Evolutionary conservation across 2,888 invertebrate species (phyloP).

Genomic region (Philaethria dido): DNA sequence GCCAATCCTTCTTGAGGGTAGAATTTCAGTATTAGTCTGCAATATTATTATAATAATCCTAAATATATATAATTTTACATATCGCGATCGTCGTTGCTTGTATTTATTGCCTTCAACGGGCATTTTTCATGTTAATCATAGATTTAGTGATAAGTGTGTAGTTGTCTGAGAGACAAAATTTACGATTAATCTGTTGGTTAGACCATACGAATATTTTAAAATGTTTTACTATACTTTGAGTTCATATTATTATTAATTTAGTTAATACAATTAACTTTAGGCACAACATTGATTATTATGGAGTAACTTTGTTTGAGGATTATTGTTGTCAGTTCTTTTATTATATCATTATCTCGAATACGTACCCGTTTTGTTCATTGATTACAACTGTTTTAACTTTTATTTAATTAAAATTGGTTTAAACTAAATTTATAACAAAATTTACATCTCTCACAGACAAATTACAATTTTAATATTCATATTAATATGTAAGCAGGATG

Average conservation of each 20-base stretch:
- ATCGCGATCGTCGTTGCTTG: constrained; percentile 7
- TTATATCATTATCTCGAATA: constrained; percentile 10
- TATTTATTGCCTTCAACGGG: not conserved
- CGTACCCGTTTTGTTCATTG: not conserved
- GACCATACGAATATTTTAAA: constrained; percentile 19
- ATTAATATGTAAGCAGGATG: not conserved
- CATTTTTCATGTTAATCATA: constrained; percentile 15
- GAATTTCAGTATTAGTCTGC: constrained; percentile 29
- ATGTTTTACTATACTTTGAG: not conserved
- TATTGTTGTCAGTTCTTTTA: not conserved
- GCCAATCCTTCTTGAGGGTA: constrained; percentile 39
- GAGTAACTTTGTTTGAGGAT: not conserved
- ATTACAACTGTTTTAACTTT: not conserved
- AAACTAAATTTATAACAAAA: not conserved
- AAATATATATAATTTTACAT: constrained; percentile 16
- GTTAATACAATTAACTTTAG: not conserved
- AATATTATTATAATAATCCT: constrained; percentile 13
- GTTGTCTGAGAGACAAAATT: constrained; percentile 20
- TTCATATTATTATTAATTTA: constrained; percentile 6
- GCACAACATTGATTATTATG: not conserved
- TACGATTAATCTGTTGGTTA: constrained; percentile 12
- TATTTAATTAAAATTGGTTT: not conserved
- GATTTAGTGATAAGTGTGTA: constrained; percentile 7
- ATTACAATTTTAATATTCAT: constrained; percentile 7
- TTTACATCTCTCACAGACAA: not conserved